These are phyloP conservation scores for Peromyscus aztecus DNA, from an alignment of 2,797 vertebrate species.

Conservation along the genomic window DNA sequence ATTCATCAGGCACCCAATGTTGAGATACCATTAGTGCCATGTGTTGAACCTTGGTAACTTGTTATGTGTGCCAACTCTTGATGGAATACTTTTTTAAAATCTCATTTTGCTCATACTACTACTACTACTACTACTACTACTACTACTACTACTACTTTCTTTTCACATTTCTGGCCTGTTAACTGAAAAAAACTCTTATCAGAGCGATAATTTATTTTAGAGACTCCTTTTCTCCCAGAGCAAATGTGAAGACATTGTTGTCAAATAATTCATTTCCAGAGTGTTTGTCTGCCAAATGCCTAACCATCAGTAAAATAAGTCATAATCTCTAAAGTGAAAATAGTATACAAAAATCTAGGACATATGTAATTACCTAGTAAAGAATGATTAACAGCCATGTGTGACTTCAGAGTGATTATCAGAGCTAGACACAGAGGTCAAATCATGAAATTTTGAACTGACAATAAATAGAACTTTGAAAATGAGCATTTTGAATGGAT, in stretches of 20 bases:
- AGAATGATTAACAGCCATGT: background rate
- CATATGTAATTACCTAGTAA: background rate
- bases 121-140: background rate
- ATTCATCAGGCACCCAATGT: background rate
- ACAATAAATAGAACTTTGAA: background rate
- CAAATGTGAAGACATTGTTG: background rate
- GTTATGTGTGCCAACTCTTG: background rate
- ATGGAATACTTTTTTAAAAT: background rate
- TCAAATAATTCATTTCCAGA: background rate
- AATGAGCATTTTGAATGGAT: background rate
- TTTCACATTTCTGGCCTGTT: background rate
- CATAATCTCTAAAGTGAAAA: background rate
- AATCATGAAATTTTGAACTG: background rate
- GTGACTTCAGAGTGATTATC: background rate
- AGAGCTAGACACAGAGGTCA: background rate
- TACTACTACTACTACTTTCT: background rate
- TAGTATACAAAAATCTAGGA: background rate
- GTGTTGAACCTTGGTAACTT: background rate
- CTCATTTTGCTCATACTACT: accelerated
- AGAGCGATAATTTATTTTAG: background rate
- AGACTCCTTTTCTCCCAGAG: background rate
- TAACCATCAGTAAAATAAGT: background rate
- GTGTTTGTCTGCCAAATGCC: background rate
- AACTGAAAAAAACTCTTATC: background rate
- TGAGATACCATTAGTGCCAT: background rate